Base-by-base conservation (phyloP, 2,113 vertebrate species). In the Cynocephalus volans region DNA sequence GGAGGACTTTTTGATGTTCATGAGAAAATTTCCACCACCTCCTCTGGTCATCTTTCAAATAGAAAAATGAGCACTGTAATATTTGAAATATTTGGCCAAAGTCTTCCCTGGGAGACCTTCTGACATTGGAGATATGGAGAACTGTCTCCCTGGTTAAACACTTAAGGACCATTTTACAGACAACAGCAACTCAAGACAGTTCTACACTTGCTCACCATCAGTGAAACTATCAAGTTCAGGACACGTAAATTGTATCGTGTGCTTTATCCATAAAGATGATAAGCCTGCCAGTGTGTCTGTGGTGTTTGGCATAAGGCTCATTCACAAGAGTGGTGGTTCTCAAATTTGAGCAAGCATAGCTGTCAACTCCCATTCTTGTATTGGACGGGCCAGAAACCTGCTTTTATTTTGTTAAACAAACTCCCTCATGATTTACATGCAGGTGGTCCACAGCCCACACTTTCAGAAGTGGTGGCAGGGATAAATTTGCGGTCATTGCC, bases 401-500 rank as follows among this genome's bases (percentile, higher is more conserved):
- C 13, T 60, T 73, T 72, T n/a, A 24, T 36, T 62, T 70, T 62
- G 52, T 73, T 82, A 28, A 92, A 67, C 5, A 86, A 58, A 81
- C 26, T 84, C 11, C 24, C 31, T 4, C 15, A 5, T 8, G 41
- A 77, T 58, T 86, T 48, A 36, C 76, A 52, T 8, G 2, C 36
- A 84, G 7, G 33, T 90, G 24, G 8, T 65, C 33, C 41, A 65
- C 17, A 75, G 45, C 26, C 12, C 13, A 28, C 11, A 36, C 23
- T 88, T 86, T 75, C 13, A 88, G 75, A 97, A 95, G 94, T 36
- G 17, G 24, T 58, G 33, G 21, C 6, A 31, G 54, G 24, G n/a
- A 8, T 88, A 48, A 41, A 52, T 88, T 81, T 72, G 10, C 21
- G 64, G 60, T 86, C 28, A 3, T 50, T 5, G 28, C 14, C 33